Percentiles rank a stretch among this genome's conserved stretches.
Evolutionary conservation across 2,113 vertebrate species (phyloP).

Genomic region (Spea multiplicata): DNA sequence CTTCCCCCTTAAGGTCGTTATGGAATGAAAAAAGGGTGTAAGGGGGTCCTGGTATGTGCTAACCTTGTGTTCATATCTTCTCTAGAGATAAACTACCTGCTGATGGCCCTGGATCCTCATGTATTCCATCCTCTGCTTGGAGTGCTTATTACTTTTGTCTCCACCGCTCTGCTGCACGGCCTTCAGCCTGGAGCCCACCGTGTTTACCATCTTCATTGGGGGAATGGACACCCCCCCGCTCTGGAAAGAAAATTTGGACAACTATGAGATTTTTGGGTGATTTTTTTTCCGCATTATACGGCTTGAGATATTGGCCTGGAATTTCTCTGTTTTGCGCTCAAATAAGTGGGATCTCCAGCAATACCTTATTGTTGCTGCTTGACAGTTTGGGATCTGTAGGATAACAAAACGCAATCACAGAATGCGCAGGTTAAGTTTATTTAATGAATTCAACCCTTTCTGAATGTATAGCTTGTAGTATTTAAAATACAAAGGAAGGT

Average conservation of each 20-base stretch:
- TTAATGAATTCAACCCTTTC: too few relatives aligned
- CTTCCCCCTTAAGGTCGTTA: neutral
- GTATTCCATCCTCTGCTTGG: slow-evolving; percentile 89
- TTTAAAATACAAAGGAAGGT: too few relatives aligned
- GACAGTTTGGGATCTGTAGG: too few relatives aligned
- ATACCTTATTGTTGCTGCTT: too few relatives aligned
- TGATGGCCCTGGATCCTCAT: slow-evolving; percentile 88
- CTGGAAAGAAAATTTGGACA: slow-evolving; percentile 56
- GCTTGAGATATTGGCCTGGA: too few relatives aligned
- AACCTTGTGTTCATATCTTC: slow-evolving; percentile 34
- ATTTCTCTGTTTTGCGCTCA: too few relatives aligned
- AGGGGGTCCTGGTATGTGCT: slow-evolving; percentile 28
- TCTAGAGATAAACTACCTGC: slow-evolving; percentile 80
- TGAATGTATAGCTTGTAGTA: too few relatives aligned
- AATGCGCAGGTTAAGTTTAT: too few relatives aligned
- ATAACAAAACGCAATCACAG: too few relatives aligned
- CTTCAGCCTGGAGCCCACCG: slow-evolving; percentile 84
- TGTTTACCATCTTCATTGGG: slow-evolving; percentile 76
- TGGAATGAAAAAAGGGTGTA: neutral
- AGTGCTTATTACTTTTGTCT: slow-evolving; percentile 81
- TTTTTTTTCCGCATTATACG: too few relatives aligned
- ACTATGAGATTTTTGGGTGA: neutral
- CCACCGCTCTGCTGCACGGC: slow-evolving; percentile 84
- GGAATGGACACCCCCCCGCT: slow-evolving; percentile 71
- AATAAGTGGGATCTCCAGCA: too few relatives aligned